These are phyloP conservation scores for Drosophila setosimentum DNA, from an alignment of 2,888 invertebrate species.

Conservation along the genomic window DNA sequence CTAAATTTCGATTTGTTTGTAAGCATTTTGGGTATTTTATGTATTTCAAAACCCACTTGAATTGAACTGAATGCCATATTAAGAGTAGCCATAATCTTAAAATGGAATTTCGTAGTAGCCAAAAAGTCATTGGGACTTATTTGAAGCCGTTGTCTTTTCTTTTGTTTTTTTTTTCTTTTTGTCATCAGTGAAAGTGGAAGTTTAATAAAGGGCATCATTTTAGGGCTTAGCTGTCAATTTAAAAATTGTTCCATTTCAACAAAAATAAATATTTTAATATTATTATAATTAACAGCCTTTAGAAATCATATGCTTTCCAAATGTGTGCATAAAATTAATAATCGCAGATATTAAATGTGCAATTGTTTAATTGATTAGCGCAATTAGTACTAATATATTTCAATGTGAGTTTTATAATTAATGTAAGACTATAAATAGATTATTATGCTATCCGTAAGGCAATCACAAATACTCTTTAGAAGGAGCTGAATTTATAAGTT, in stretches of 20 bases:
- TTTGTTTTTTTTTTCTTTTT: slow-evolving; percentile 9
- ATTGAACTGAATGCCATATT: slow-evolving; percentile 20
- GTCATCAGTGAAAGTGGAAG: slow-evolving; percentile 35
- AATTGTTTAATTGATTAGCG: slow-evolving; percentile 15
- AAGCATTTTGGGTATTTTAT: slow-evolving; percentile 7
- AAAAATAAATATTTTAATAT: background rate
- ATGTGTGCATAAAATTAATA: background rate
- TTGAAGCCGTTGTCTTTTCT: slow-evolving; percentile 4
- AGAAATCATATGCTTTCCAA: background rate
- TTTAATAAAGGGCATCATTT: slow-evolving; percentile 9
- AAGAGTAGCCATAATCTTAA: slow-evolving; percentile 18
- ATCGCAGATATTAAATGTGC: background rate
- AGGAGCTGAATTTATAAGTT: slow-evolving; percentile 3
- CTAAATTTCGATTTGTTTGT: background rate
- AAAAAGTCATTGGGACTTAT: slow-evolving; percentile 14
- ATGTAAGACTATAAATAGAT: background rate
- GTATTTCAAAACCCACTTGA: slow-evolving; percentile 2
- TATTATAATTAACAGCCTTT: background rate
- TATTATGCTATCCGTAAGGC: background rate
- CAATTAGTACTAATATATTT: background rate
- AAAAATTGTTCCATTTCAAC: background rate
- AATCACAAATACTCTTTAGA: background rate
- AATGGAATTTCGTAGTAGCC: slow-evolving; percentile 35
- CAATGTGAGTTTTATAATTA: slow-evolving; percentile 1
- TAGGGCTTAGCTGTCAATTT: slow-evolving; percentile 4